Percentiles rank a stretch among this genome's conserved stretches.
Evolutionary conservation across 2,888 invertebrate genomes (phyloP).

Genomic region (Amblyjoppa fuscipennis): DNA sequence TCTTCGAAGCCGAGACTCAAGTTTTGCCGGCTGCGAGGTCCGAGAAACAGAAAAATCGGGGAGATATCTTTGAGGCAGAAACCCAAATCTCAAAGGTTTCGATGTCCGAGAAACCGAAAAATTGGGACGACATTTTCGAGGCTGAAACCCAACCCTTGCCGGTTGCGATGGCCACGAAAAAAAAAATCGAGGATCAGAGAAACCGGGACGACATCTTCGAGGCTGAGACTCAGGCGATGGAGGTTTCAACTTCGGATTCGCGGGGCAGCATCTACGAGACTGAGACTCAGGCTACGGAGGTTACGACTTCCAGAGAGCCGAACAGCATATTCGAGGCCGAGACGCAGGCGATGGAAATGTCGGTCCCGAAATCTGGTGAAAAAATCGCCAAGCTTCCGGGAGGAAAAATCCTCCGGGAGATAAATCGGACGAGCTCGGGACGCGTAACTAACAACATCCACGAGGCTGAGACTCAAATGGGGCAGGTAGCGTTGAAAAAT

Average conservation of each 20-base stretch:
- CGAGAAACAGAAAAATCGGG: neutral
- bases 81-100: slow-evolving; percentile 18
- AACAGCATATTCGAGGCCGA: slow-evolving; percentile 24
- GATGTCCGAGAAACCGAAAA: slow-evolving; percentile 13
- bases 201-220: neutral
- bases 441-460: neutral
- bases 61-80: slow-evolving; percentile 65
- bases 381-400: neutral
- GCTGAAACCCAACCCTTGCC: slow-evolving; percentile 61
- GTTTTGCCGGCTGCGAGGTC: too few relatives aligned
- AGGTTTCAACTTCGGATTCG: neutral
- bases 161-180: neutral
- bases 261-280: slow-evolving; percentile 28
- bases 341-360: neutral
- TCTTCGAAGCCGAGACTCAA: slow-evolving; percentile 2
- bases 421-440: neutral
- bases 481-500: neutral
- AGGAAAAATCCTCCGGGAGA: slow-evolving; percentile 22
- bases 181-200: neutral
- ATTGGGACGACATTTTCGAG: slow-evolving; percentile 43
- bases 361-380: neutral
- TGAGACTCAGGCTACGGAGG: slow-evolving; percentile 38
- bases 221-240: neutral
- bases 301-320: neutral
- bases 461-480: slow-evolving; percentile 28